Percentiles rank a stretch among this genome's conserved stretches.
Evolutionary conservation across 2,888 invertebrate genomes (phyloP).

Genomic region (Zaprionus obscuricornis): DNA sequence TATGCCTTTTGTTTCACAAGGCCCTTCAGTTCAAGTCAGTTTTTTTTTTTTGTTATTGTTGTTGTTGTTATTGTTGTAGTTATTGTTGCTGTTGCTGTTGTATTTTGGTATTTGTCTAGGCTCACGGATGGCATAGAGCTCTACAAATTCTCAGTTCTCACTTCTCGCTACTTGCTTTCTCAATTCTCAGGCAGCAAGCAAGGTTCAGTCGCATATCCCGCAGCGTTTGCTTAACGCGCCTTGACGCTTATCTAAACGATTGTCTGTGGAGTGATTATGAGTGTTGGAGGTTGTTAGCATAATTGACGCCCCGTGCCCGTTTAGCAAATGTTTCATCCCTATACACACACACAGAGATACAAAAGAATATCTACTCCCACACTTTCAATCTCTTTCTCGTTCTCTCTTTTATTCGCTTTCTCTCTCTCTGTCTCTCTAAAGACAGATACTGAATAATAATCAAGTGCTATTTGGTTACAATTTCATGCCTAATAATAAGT

Average conservation of each 20-base stretch:
- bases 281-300: constrained; percentile 78
- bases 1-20: constrained; percentile 68
- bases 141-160: neutral
- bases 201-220: constrained; percentile 60
- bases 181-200: too few relatives aligned
- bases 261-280: constrained; percentile 80
- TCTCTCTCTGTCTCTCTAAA: constrained; percentile 18
- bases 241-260: constrained; percentile 76
- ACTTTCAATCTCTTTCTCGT: too few relatives aligned
- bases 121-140: too few relatives aligned
- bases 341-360: constrained; percentile 16
- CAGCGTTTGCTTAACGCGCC: constrained; percentile 76
- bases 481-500: constrained; percentile 67
- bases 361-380: too few relatives aligned
- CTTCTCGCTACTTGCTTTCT: too few relatives aligned
- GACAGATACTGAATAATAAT: constrained; percentile 72
- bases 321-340: constrained; percentile 31
- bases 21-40: constrained; percentile 26
- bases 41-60: too few relatives aligned
- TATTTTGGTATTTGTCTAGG: constrained; percentile 44
- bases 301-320: constrained; percentile 74
- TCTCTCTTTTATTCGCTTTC: too few relatives aligned
- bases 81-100: neutral
- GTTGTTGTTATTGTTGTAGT: too few relatives aligned
- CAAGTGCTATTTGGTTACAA: constrained; percentile 69